Base-by-base conservation (phyloP, 2,888 invertebrate species). In the Agrotis puta region DNA sequence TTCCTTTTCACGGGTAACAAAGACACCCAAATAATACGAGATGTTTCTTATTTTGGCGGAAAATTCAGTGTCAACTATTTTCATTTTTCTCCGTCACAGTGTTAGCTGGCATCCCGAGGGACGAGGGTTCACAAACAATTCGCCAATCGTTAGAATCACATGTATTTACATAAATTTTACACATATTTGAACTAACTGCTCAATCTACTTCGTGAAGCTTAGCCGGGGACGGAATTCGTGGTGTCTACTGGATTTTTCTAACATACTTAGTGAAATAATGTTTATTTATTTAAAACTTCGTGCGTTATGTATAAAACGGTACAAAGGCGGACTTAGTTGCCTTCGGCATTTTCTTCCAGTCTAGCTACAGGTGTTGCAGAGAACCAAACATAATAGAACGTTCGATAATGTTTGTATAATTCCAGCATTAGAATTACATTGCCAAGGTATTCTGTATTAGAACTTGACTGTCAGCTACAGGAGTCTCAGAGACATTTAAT, bases 31-130 rank as follows among this genome's bases (percentile, higher is more conserved):
- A 82, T 84, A 79, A 84, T 66, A 72, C 64, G 64, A 70, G 51
- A 77, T 79, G 69, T 74, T 79, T 79, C 72, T 64, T 77, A 83
- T 79, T 83, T 75, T 69, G 47, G 24, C 67, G 74, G 71, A 72
- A 71, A 77, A 83, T 80, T 83, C 78, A 74, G 74, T 79, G 84
- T 83, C 84, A 85, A 85, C 84, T 79, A 81, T 84, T 84, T 85
- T 81, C 79, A 84, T 84, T 83, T 85, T 85, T 84, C 83, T 64
- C 70, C 62, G 63, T 85, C 74, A 85, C 81, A 72, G 77, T 81
- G 79, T 84, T 84, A 85, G 75, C 71, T 69, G 63, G 73, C 70
- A 66, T 57, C 66, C 64, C 66, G 65, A 51, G 80, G 73, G 83
- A 83, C 61, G 69, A 85, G 70, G 83, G 80, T 70, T 71, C 73